Conservation (phyloP, 2,888 invertebrate genomes). For the Drosophila hamatofila region DNA sequence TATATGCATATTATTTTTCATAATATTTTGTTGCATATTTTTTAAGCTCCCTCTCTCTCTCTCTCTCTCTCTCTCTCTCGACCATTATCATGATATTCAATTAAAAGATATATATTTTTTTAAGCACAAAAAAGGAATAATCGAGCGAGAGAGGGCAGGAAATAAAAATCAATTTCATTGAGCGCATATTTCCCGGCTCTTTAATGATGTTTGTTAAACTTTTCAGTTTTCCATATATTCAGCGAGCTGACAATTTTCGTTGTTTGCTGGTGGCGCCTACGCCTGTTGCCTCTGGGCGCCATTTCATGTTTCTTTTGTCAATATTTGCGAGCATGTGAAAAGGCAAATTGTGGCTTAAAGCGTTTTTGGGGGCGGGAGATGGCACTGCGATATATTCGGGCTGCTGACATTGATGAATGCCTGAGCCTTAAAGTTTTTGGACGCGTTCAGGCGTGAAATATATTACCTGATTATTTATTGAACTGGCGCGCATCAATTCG, state of each 20-base stretch:
- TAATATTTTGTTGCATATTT: neutral
- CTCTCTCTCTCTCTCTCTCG: too few relatives aligned
- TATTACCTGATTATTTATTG: slow-evolving; percentile 48
- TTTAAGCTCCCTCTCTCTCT: neutral
- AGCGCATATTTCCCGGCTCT: slow-evolving; percentile 19
- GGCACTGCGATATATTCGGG: slow-evolving; percentile 19
- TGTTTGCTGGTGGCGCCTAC: neutral
- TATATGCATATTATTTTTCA: neutral
- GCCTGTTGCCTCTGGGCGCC: neutral
- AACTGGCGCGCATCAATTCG: slow-evolving; percentile 30
- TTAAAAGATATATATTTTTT: neutral
- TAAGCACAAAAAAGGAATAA: neutral
- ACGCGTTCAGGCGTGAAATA: slow-evolving; percentile 36
- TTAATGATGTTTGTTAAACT: slow-evolving; percentile 29
- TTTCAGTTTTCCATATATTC: slow-evolving; percentile 16
- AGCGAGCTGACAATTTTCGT: neutral
- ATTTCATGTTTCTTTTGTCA: slow-evolving; percentile 28
- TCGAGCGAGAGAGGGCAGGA: neutral
- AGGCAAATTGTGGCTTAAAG: slow-evolving; percentile 22
- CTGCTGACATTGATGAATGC: slow-evolving; percentile 43
- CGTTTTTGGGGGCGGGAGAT: neutral
- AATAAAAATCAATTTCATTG: slow-evolving; percentile 33
- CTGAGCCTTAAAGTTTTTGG: slow-evolving; percentile 33
- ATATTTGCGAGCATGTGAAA: slow-evolving; percentile 49
- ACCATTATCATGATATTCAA: neutral